Conservation (phyloP, 2,888 invertebrate species). For the Rhagophthalmus giganteus region DNA sequence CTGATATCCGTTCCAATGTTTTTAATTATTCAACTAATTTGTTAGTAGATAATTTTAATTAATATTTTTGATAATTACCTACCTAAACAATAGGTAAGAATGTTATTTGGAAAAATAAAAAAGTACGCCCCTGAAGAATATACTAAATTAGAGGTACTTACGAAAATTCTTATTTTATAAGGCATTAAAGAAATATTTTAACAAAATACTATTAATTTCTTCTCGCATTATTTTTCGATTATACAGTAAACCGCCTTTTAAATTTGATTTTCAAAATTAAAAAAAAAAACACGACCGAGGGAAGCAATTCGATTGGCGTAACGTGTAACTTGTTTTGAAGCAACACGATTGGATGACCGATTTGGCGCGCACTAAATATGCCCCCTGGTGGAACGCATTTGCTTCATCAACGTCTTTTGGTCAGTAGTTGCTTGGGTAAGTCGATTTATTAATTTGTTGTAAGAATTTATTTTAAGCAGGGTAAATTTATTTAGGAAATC, state of each 20-base stretch:
- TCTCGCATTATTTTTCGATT: neutral
- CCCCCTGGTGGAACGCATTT: conserved; percentile 51
- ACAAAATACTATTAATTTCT: neutral
- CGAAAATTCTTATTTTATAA: too few species aligned
- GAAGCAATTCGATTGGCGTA: too few species aligned
- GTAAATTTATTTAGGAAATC: conserved; percentile 46
- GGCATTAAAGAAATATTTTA: neutral
- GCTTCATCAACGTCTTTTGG: conserved; percentile 32
- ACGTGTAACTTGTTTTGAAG: neutral
- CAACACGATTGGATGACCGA: conserved; percentile 45
- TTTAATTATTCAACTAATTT: too few species aligned
- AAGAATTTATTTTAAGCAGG: conserved; percentile 51
- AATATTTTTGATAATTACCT: too few species aligned
- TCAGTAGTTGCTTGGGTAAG: conserved; percentile 43
- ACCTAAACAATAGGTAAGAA: too few species aligned
- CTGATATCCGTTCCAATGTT: too few species aligned
- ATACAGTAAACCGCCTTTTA: neutral
- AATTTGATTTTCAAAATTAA: neutral
- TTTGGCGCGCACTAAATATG: conserved; percentile 51
- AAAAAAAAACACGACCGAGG: neutral
- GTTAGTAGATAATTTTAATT: too few species aligned
- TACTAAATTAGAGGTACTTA: too few species aligned
- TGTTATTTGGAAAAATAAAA: too few species aligned
- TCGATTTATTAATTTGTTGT: conserved; percentile 46
- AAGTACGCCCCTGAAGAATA: too few species aligned